Evolutionary conservation across 2,797 vertebrate genomes (phyloP).

Genomic region (Megalops cyprinoides): DNA sequence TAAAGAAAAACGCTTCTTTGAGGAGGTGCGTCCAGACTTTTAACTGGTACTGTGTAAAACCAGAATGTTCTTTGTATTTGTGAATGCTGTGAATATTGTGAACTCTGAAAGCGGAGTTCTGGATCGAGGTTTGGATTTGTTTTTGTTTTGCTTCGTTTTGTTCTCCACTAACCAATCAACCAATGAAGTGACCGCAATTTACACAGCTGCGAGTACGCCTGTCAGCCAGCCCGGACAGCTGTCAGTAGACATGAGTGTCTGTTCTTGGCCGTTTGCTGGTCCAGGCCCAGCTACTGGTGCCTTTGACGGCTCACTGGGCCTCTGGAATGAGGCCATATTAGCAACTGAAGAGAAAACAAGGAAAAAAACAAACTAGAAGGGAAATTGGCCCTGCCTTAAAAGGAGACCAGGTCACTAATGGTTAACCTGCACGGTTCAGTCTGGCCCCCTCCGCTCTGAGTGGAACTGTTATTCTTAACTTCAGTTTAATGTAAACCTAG

Average conservation of each 20-base stretch:
- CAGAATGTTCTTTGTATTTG: no score
- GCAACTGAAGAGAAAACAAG: no score
- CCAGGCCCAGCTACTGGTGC: no score
- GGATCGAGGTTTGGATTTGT: background rate
- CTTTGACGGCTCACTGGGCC: constrained; percentile 18
- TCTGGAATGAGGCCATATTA: constrained; percentile 40
- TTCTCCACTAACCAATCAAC: no score
- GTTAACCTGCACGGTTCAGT: constrained; percentile 50
- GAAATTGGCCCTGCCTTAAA: background rate
- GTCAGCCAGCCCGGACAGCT: background rate
- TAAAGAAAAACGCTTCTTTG: no score
- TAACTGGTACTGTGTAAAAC: no score
- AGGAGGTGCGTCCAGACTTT: no score
- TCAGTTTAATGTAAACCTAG: constrained; percentile 53
- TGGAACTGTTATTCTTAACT: constrained; percentile 37
- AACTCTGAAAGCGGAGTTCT: no score
- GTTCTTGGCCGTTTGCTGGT: background rate
- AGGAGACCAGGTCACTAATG: constrained; percentile 17
- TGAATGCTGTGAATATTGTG: no score
- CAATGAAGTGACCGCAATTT: background rate
- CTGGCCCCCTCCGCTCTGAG: constrained; percentile 43
- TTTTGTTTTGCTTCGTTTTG: background rate
- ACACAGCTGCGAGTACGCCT: background rate
- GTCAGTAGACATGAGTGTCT: background rate
- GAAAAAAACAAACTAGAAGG: background rate